phyloP scores from a whole-genome alignment of 2,113 vertebrate genomes.

The Naja naja region DNA sequence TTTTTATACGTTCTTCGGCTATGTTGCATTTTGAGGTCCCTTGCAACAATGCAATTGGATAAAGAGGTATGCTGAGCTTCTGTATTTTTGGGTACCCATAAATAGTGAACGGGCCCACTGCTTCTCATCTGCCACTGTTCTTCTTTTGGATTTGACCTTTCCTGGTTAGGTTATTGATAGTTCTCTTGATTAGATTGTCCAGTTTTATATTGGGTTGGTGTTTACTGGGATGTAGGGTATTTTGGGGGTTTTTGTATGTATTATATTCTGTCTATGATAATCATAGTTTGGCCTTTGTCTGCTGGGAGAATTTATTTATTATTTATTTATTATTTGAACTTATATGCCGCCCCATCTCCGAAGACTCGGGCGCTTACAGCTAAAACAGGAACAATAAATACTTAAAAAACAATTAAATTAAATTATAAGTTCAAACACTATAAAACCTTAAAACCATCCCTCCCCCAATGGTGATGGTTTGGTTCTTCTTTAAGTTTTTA shows the following conservation, averaged over 20 bases:
- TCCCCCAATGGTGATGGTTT: no score
- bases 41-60: not conserved
- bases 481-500: not conserved
- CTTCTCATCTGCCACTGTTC: not conserved
- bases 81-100: not conserved
- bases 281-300: not conserved
- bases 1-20: not conserved
- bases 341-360: no score
- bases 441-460: no score
- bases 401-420: no score
- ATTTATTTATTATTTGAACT: no score
- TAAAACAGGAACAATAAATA: no score
- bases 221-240: not conserved
- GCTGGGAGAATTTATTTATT: no score
- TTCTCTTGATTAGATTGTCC: not conserved
- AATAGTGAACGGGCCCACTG: not conserved
- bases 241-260: not conserved
- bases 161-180: not conserved
- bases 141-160: not conserved
- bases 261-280: not conserved
- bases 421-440: no score
- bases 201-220: not conserved
- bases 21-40: not conserved
- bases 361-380: no score
- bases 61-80: not conserved